Evolutionary conservation across 2,113 vertebrate genomes (phyloP), one percentile per base, ranked within the genome.

Genomic region (Baryphthengus martii): DNA sequence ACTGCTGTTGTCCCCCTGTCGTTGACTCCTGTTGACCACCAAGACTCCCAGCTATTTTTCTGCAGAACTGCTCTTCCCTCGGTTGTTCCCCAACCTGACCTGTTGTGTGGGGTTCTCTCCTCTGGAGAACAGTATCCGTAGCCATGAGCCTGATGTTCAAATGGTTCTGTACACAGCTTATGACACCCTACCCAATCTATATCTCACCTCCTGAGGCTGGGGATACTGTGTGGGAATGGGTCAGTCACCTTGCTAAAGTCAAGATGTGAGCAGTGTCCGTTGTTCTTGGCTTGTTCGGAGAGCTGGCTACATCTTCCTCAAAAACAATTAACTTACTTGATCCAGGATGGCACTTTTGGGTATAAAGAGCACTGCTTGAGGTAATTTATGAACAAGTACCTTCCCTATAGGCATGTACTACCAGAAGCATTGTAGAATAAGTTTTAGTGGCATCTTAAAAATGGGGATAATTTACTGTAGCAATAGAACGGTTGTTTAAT

Each of bases 401-500:
- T 87, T 77, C 12, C 23, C 5, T 42, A 3, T 21, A 29, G 76
- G 28, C 24, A 19, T 40, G 25, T 25, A 17, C 13, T 88, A n/a
- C 40, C 37, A 35, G 55, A 73, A 66, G 25, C 11, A 8, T 37
- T 21, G 28, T 58, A 70, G 45, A 75, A 1, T 37, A 78, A 37
- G 9, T 71, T 85, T 26, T 47, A 14, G 6, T 50, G 14, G 11
- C 31, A 18, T 63, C 39, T 76, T 50, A 63, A 52, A 90, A 74
- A 58, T 67, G 4, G 18, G 13, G 11, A 15, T 80, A 44, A 70
- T 31, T 68, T 90, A 62, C 23, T 81, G 19, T 50, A 62, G n/a
- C 89, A 87, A 15, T 71, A 75, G 82, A 94, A 65, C n/a, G 84
- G 61, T 87, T 84, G 85, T 90, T 98, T 98, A 98, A 98, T 97